Percentiles rank a stretch among this genome's conserved stretches.
These are phyloP conservation scores for Elephantulus edwardii DNA, from an alignment of 2,113 vertebrate genomes.

Conservation along the genomic window DNA sequence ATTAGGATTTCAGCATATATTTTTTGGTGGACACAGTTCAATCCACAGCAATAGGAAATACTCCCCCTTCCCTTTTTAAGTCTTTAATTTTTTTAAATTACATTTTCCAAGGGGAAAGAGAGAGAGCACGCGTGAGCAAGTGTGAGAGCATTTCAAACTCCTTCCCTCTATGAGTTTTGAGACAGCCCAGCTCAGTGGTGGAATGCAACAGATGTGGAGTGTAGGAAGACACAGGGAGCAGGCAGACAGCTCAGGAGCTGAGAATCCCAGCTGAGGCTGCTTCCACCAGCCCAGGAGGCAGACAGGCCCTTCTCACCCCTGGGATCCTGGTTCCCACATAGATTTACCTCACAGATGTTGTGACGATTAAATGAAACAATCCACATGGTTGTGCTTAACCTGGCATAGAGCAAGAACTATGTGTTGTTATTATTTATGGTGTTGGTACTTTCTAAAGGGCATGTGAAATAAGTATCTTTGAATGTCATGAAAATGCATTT, in stretches of 20 bases:
- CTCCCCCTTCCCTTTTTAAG: too few species aligned
- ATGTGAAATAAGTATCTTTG: constrained; percentile 60
- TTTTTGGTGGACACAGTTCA: too few species aligned
- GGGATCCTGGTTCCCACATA: neutral
- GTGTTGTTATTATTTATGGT: constrained; percentile 61
- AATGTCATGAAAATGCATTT: neutral
- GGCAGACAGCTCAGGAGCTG: neutral
- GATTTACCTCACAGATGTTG: neutral
- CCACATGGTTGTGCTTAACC: neutral
- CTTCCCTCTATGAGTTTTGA: neutral
- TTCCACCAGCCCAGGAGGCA: neutral
- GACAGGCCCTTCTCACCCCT: neutral
- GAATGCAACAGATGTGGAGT: neutral
- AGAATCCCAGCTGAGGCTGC: neutral
- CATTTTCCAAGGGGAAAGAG: neutral
- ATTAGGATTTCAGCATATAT: too few species aligned
- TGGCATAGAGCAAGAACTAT: neutral
- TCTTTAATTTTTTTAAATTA: neutral
- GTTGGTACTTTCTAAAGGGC: constrained; percentile 57
- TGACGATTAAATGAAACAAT: neutral
- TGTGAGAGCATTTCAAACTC: neutral
- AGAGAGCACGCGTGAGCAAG: too few species aligned
- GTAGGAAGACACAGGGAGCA: neutral
- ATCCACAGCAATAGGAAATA: too few species aligned
- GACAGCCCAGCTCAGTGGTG: neutral